Percentiles rank a stretch among this genome's conserved stretches.
Evolutionary conservation across 2,888 invertebrate species (phyloP).

Genomic region (Meganola albula): DNA sequence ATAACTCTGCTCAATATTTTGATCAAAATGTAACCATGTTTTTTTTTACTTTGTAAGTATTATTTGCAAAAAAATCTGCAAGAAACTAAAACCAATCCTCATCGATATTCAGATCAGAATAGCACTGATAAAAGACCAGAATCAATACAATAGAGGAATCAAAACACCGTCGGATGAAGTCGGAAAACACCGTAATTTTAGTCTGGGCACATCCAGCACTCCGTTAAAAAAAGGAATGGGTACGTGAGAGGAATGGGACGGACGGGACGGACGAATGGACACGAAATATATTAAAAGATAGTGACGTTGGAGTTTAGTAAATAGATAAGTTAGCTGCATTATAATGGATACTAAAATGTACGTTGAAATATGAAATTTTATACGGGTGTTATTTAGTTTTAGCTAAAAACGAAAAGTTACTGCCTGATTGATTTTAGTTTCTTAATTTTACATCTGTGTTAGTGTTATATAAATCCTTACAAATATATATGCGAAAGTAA

Average conservation of each 20-base stretch:
- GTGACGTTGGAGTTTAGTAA: conserved; percentile 25
- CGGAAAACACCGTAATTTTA: conserved; percentile 70
- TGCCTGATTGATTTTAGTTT: too few relatives aligned
- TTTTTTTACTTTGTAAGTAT: too few relatives aligned
- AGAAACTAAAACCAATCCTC: too few relatives aligned
- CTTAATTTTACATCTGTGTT: too few relatives aligned
- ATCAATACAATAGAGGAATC: conserved; percentile 58
- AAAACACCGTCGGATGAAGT: conserved; percentile 51
- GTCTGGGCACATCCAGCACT: conserved; percentile 59
- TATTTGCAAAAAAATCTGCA: background rate
- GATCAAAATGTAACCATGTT: too few relatives aligned
- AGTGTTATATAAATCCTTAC: too few relatives aligned
- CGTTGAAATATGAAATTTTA: too few relatives aligned
- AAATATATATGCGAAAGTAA: too few relatives aligned
- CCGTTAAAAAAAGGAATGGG: conserved; percentile 54
- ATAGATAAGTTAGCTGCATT: background rate
- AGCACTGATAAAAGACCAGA: conserved; percentile 21
- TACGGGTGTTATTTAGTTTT: too few relatives aligned
- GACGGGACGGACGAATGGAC: conserved; percentile 44
- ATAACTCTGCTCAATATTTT: too few relatives aligned
- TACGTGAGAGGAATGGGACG: conserved; percentile 55
- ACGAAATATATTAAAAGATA: conserved; percentile 46
- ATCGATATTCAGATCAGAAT: conserved; percentile 20
- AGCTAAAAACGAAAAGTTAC: too few relatives aligned
- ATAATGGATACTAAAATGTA: too few relatives aligned